Conservation (phyloP, 2,888 invertebrate species). For the Drosophila recens region DNA sequence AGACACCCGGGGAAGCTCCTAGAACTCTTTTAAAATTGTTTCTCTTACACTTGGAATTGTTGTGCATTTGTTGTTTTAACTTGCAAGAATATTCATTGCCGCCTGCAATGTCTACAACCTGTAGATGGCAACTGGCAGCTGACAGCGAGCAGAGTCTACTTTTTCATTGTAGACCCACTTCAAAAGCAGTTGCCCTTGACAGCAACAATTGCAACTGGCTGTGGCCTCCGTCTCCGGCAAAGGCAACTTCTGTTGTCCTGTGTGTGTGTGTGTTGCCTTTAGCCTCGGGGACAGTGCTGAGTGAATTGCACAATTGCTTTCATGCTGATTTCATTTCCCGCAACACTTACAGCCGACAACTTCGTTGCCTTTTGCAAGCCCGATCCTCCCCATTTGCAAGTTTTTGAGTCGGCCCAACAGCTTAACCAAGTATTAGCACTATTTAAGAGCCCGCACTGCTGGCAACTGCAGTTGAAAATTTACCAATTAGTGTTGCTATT, state of each 20-base stretch:
- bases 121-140: constrained; percentile 10
- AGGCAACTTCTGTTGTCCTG: constrained; percentile 31
- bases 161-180: constrained; percentile 49
- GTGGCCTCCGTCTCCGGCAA: neutral
- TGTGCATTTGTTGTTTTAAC: constrained; percentile 16
- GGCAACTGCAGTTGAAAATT: constrained; percentile 49
- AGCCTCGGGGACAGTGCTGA: constrained; percentile 49
- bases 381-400: constrained; percentile 12
- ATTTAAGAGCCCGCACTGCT: constrained; percentile 40
- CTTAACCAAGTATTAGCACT: constrained; percentile 58
- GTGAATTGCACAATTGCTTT: constrained; percentile 68
- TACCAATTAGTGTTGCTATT: constrained; percentile 66
- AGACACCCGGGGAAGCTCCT: neutral
- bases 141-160: constrained; percentile 2
- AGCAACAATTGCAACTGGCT: constrained; percentile 22
- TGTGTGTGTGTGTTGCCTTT: constrained; percentile 3
- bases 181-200: constrained; percentile 54
- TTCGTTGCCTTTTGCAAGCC: constrained; percentile 22
- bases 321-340: constrained; percentile 68
- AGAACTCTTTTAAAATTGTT: neutral
- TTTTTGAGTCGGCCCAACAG: constrained; percentile 41
- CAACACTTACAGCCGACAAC: constrained; percentile 44
- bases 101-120: constrained; percentile 5
- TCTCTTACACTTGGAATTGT: neutral
- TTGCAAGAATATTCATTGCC: constrained; percentile 19